A percentile compares a stretch with the other conserved stretches of the same genome.
phyloP scores from a whole-genome alignment of 2,797 vertebrate genomes.

The Lophius americanus region DNA sequence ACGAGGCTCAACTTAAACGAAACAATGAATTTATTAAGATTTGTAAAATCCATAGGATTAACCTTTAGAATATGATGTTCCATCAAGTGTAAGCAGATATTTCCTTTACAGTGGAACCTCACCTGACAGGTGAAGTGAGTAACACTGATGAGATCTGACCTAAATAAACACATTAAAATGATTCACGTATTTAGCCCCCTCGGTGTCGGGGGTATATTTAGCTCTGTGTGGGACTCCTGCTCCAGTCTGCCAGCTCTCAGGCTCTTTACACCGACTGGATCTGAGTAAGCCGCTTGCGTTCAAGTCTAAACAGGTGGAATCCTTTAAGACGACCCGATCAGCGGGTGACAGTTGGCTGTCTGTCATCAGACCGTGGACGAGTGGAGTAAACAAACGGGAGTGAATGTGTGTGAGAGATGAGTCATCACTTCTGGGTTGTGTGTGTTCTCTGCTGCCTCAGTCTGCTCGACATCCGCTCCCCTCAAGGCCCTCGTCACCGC shows the following conservation, averaged over 20 bases:
- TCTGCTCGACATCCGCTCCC: conserved; percentile 77
- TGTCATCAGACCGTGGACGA: conserved; percentile 46
- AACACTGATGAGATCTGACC: too few relatives aligned
- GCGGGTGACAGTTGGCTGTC: conserved; percentile 52
- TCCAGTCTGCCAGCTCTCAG: conserved; percentile 37
- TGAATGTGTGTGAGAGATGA: conserved; percentile 75
- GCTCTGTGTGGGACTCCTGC: conserved; percentile 14
- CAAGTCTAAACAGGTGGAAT: conserved; percentile 68
- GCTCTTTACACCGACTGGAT: conserved; percentile 63
- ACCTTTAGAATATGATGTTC: too few relatives aligned
- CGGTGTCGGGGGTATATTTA: conserved; percentile 16
- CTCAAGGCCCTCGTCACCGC: conserved; percentile 68
- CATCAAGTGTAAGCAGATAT: too few relatives aligned
- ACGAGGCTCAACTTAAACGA: too few relatives aligned
- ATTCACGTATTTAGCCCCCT: background rate
- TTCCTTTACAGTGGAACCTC: too few relatives aligned
- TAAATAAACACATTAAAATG: too few relatives aligned
- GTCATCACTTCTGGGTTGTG: conserved; percentile 73
- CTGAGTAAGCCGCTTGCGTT: conserved; percentile 66
- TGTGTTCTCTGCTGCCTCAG: conserved; percentile 48
- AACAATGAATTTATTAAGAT: too few relatives aligned
- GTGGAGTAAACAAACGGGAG: conserved; percentile 69
- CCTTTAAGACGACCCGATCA: conserved; percentile 61
- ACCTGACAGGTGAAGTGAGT: too few relatives aligned
- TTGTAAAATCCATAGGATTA: too few relatives aligned